Evolutionary conservation across 2,113 vertebrate species (phyloP), one percentile per base, ranked within the genome.

Genomic region (Chaetura pelagica): DNA sequence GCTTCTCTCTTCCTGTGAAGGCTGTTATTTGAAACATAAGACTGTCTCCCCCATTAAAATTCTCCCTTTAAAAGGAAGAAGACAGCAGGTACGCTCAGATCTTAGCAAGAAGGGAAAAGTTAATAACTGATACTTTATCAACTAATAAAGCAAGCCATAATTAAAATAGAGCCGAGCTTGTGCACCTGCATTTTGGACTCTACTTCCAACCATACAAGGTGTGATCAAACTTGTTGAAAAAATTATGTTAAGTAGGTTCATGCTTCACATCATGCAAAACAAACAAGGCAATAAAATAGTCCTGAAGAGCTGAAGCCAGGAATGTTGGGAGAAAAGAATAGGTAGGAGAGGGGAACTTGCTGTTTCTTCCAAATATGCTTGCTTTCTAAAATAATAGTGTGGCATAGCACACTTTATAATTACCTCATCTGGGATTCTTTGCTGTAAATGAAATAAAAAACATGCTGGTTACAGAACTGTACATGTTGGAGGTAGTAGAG

Each of bases 1-100:
- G 80, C 66, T 68, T 80, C 55, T 96, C 82, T 46, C 59, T 96
- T 89, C 80, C 76, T 75, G 48, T 91, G 87, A 77, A 85, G 75
- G 71, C 71, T 91, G 79, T 90, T 92, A 85, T 77, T 87, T 88
- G 75, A 81, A 88, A 90, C 16, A 12, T 89, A 89, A 87, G 54
- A 68, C 34, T 81, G 27, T 87, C 64, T 94, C 44, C 21, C 63
- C 27, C n/a, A 52, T 80, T 84, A 35, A 94, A 88, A 88, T 52
- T 61, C 66, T 96, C 20, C 40, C 62, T 93, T 78, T 64, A 52
- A 61, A 84, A 92, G 75, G 84, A 88, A 76, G 82, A 84, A 74
- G 75, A 78, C 63, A 86, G 79, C 52, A 93, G 76, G 44, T 57
- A 29, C 1, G 40, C 26, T 94, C 40, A 61, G 49, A 71, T 80